phyloP scores from a whole-genome alignment of 1,140 invertebrate genomes.

The Zaprionus inermis region DNA sequence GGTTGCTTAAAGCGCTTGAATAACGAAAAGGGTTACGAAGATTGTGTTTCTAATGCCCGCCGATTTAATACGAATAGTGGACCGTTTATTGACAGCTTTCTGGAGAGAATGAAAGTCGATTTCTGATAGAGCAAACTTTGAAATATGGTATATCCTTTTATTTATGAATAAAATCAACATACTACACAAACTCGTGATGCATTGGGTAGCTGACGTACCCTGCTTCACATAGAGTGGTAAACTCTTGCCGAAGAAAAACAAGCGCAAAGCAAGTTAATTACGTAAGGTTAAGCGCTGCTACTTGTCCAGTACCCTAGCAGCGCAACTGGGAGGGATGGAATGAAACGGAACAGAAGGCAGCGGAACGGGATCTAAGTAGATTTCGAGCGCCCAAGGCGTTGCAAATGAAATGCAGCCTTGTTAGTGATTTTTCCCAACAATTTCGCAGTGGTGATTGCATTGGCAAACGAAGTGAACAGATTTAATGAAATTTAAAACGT shows the following conservation, averaged over 20 bases:
- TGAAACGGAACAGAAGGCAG: neutral
- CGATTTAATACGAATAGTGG: conserved; percentile 23
- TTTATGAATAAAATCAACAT: neutral
- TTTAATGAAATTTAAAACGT: conserved; percentile 80
- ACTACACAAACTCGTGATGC: neutral
- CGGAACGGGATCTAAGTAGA: conserved; percentile 60
- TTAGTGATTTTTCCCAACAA: conserved; percentile 28
- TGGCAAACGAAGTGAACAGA: conserved; percentile 81
- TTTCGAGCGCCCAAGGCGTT: conserved; percentile 74
- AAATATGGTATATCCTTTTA: too few relatives aligned
- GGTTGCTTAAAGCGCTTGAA: conserved; percentile 50
- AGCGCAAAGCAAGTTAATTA: conserved; percentile 68
- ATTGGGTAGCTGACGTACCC: neutral
- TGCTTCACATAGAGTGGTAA: conserved; percentile 10
- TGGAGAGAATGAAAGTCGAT: conserved; percentile 39
- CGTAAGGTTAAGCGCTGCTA: conserved; percentile 59
- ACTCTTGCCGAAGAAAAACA: conserved; percentile 15
- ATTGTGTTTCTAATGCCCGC: conserved; percentile 28
- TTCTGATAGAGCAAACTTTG: conserved; percentile 44
- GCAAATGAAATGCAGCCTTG: conserved; percentile 68
- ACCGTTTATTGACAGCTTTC: conserved; percentile 40
- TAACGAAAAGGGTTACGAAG: conserved; percentile 41
- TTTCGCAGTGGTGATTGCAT: conserved; percentile 73
- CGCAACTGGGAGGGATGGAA: too few relatives aligned
- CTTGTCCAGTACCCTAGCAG: conserved; percentile 2